phyloP scores from a whole-genome alignment of 2,888 invertebrate genomes.

The Apamea epomidion region DNA sequence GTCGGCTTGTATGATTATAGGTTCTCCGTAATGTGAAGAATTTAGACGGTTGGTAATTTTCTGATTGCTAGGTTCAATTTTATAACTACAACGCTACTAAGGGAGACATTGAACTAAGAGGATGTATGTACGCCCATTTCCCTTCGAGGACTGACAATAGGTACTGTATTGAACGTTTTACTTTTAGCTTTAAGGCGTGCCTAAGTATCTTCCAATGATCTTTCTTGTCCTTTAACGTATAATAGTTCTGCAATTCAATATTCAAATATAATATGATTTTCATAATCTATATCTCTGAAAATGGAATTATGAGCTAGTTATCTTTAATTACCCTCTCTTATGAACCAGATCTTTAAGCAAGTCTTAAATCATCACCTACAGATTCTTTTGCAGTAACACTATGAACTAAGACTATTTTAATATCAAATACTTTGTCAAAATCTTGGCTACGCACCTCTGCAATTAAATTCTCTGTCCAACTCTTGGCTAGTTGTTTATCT shows the following conservation, averaged over 20 bases:
- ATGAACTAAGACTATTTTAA: conserved; percentile 20
- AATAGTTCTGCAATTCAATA: not conserved
- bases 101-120: conserved; percentile 28
- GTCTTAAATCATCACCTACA: not conserved
- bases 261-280: not conserved
- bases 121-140: conserved; percentile 55
- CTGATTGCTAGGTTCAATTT: conserved; percentile 45
- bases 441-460: conserved; percentile 47
- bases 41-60: conserved; percentile 44
- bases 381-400: conserved; percentile 5
- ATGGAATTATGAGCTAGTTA: not conserved
- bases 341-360: not conserved
- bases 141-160: conserved; percentile 6
- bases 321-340: not conserved
- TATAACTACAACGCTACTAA: conserved; percentile 13
- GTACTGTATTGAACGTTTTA: not conserved
- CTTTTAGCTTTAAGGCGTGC: not conserved
- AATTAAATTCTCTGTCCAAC: conserved; percentile 42
- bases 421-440: conserved; percentile 24
- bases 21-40: conserved; percentile 32
- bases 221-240: not conserved
- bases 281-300: not conserved
- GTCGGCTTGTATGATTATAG: conserved; percentile 39
- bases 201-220: not conserved
- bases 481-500: conserved; percentile 55